Evolutionary conservation across 2,888 invertebrate species (phyloP), one percentile per base, ranked within the genome.

Genomic region (Hemaris fuciformis): DNA sequence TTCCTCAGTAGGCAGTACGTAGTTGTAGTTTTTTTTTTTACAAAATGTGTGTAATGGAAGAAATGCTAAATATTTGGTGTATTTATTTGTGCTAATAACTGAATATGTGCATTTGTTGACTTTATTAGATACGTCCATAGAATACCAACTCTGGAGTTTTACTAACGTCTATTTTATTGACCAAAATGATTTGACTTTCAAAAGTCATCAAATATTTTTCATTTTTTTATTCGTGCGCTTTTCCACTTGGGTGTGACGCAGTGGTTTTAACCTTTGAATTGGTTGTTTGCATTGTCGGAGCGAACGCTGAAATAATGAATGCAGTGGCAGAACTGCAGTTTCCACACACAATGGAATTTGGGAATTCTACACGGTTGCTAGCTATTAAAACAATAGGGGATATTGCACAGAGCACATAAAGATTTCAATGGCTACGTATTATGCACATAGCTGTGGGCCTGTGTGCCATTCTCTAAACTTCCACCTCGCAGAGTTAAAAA

Each of bases 341-440:
- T 64, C 62, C 63, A 64, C 70, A 63, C 63, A 84, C 85, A 88
- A 87, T 87, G 76, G 84, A 85, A 84, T 87, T 89, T 84, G 76
- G 82, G 76, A 80, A 81, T 83, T 81, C 79, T 63, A 72, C 64
- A 64, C 70, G 72, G 73, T 74, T 73, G 71, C 75, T 71, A 69
- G 60, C 71, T 69, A 70, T 70, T 82, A 77, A 83, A 85, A 89
- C 88, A 89, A 89, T 85, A 67, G 85, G 67, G 68, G 64, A 64
- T 69, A 64, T 63, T 46, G 64, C 64, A 62, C 46, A 53, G 57
- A 57, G 59, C 56, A 43, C 63, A 65, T 65, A 65, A 62, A 72
- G 68, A 67, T 69, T 73, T 64, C 64, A 65, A 57, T 58, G 20
- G 25, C 20, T 15, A 20, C 18, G 22, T 38, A 68, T 69, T 70